Evolutionary conservation across 2,888 invertebrate species (phyloP).

Genomic region (Leucophora obtusa): DNA sequence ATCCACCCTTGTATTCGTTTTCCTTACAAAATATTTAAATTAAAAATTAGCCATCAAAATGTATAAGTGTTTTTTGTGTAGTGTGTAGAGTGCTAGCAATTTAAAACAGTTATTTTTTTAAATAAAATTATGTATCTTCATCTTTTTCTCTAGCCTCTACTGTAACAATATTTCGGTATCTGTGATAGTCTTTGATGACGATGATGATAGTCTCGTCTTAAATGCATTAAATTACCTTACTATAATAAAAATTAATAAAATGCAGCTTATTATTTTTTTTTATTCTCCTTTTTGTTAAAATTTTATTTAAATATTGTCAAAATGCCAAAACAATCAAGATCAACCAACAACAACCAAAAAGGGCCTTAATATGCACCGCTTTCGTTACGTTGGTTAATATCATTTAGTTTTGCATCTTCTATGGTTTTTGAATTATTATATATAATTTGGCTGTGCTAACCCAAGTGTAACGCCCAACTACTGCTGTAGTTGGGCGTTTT

Average conservation of each 20-base stretch:
- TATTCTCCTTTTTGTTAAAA: slow-evolving; percentile 52
- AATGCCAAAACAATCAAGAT: slow-evolving; percentile 42
- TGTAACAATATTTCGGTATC: background rate
- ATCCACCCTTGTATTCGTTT: too few species aligned
- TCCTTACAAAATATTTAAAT: too few species aligned
- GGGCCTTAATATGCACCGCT: slow-evolving; percentile 10
- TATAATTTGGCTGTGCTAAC: slow-evolving; percentile 64
- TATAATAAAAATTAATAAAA: slow-evolving; percentile 76
- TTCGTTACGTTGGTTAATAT: slow-evolving; percentile 38
- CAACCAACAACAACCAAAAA: slow-evolving; percentile 9
- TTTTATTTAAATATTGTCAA: slow-evolving; percentile 50
- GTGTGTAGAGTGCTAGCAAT: too few species aligned
- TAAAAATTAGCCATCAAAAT: too few species aligned
- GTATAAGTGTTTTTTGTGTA: too few species aligned
- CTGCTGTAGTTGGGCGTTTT: slow-evolving; percentile 41
- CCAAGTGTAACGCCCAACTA: slow-evolving; percentile 64
- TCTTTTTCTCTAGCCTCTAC: background rate
- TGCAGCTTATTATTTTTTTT: slow-evolving; percentile 71
- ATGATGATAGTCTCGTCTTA: slow-evolving; percentile 75
- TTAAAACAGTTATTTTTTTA: too few species aligned
- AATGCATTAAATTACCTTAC: slow-evolving; percentile 77
- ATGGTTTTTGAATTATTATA: slow-evolving; percentile 74
- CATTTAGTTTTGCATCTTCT: slow-evolving; percentile 70
- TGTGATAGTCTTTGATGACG: slow-evolving; percentile 44
- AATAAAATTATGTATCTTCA: too few species aligned